Percentiles rank a stretch among this genome's conserved stretches.
Conservation (phyloP, 2,113 vertebrate species). For the Philantomba maxwellii region DNA sequence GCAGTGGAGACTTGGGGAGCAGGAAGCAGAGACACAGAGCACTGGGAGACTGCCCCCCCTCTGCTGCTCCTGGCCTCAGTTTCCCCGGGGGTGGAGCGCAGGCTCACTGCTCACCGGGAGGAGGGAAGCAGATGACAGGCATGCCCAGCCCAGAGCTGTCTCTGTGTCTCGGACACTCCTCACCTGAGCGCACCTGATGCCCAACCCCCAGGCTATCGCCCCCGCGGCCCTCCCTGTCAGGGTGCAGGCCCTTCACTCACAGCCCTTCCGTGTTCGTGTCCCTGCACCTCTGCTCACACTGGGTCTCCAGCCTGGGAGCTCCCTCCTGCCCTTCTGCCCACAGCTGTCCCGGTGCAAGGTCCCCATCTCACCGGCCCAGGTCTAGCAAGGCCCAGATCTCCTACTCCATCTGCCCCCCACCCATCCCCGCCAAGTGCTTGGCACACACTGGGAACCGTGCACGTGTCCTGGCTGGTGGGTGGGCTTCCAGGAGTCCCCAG, state of each 20-base stretch:
- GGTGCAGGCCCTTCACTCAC: background rate
- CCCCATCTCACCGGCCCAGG: background rate
- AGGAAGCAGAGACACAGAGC: background rate
- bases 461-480: fast-evolving
- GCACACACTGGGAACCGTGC: background rate
- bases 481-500: background rate
- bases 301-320: background rate
- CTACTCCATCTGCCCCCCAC: background rate
- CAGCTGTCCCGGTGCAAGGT: background rate
- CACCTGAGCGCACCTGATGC: too few species aligned
- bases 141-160: background rate
- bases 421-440: background rate
- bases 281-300: background rate
- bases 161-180: background rate
- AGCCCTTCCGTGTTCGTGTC: fast-evolving
- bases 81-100: background rate
- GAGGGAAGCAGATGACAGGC: background rate
- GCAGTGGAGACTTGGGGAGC: background rate
- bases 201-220: background rate
- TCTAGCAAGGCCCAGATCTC: background rate
- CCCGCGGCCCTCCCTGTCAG: background rate
- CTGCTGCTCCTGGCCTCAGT: background rate
- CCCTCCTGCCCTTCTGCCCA: background rate
- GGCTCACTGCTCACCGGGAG: background rate
- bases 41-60: background rate